A percentile compares a stretch with the other conserved stretches of the same genome.
These are phyloP conservation scores for Corythucha ciliata DNA, from an alignment of 2,888 invertebrate genomes.

Conservation along the genomic window DNA sequence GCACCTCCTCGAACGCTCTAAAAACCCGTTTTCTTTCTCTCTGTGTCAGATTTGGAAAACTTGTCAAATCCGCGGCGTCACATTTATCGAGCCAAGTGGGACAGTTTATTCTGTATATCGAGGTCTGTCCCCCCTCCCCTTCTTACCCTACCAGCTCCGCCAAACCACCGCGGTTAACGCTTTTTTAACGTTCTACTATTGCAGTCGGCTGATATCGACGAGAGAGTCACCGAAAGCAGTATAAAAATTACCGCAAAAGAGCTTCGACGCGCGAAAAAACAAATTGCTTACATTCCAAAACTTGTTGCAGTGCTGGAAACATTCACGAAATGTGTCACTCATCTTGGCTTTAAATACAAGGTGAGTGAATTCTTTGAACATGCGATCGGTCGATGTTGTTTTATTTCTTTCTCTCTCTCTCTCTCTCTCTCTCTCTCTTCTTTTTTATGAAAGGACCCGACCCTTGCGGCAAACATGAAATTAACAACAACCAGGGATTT, in stretches of 20 bases:
- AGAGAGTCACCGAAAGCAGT: slow-evolving; percentile 35
- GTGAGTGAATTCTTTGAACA: slow-evolving; percentile 21
- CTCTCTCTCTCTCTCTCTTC: not conserved
- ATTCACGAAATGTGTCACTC: slow-evolving; percentile 41
- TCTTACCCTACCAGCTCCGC: too few species aligned
- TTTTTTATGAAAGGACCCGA: slow-evolving; percentile 33
- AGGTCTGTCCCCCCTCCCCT: slow-evolving; percentile 34
- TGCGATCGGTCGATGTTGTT: too few species aligned
- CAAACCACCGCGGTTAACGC: too few species aligned
- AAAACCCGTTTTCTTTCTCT: not conserved
- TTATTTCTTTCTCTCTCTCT: not conserved
- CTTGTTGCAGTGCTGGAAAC: slow-evolving; percentile 56
- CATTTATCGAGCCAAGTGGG: slow-evolving; percentile 36
- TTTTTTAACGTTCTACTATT: slow-evolving; percentile 1
- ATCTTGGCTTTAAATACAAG: slow-evolving; percentile 36
- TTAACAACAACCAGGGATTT: slow-evolving; percentile 57
- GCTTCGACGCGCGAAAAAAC: slow-evolving; percentile 38
- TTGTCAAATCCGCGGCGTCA: slow-evolving; percentile 36
- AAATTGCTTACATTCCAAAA: slow-evolving; percentile 55
- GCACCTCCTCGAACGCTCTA: not conserved
- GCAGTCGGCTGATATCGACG: slow-evolving; percentile 34
- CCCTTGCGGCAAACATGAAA: slow-evolving; percentile 47
- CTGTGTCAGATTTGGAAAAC: slow-evolving; percentile 35
- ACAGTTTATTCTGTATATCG: slow-evolving; percentile 37
- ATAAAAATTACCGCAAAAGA: slow-evolving; percentile 39